Evolutionary conservation across 2,113 vertebrate species (phyloP).

Genomic region (Chloebia gouldiae): DNA sequence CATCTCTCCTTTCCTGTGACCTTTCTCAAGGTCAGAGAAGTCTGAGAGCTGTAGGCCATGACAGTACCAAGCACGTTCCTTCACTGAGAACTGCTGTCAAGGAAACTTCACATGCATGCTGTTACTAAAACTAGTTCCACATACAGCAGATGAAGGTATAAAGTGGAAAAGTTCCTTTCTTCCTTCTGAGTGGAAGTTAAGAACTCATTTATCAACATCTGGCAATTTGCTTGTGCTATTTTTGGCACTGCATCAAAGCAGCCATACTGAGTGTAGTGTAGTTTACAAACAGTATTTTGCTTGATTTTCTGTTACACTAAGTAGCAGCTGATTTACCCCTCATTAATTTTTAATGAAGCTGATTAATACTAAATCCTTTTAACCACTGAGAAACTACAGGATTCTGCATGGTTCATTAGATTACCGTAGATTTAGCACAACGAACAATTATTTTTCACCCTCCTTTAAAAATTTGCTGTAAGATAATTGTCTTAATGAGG

Average conservation of each 20-base stretch:
- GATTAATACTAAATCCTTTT: conserved; percentile 66
- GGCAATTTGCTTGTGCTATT: conserved; percentile 18
- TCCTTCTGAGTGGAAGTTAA: background rate
- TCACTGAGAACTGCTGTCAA: background rate
- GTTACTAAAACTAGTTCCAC: background rate
- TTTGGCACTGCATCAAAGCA: conserved; percentile 38
- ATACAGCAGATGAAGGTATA: background rate
- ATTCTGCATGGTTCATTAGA: conserved; percentile 48
- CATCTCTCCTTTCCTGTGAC: background rate
- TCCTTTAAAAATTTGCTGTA: conserved; percentile 36
- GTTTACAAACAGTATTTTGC: conserved; percentile 51
- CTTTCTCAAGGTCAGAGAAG: background rate
- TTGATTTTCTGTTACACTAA: conserved; percentile 57
- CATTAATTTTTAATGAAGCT: conserved; percentile 74
- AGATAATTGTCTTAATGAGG: conserved; percentile 41
- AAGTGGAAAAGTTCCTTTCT: background rate
- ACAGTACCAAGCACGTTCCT: background rate
- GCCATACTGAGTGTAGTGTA: background rate
- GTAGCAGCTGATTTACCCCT: conserved; percentile 59
- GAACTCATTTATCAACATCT: conserved; percentile 15
- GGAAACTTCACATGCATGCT: background rate
- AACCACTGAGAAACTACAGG: conserved; percentile 37
- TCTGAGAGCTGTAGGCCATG: background rate
- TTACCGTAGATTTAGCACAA: conserved; percentile 43
- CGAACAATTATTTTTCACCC: conserved; percentile 46